Conservation (phyloP, 2,113 vertebrate genomes). For the Marmota flaviventris region DNA sequence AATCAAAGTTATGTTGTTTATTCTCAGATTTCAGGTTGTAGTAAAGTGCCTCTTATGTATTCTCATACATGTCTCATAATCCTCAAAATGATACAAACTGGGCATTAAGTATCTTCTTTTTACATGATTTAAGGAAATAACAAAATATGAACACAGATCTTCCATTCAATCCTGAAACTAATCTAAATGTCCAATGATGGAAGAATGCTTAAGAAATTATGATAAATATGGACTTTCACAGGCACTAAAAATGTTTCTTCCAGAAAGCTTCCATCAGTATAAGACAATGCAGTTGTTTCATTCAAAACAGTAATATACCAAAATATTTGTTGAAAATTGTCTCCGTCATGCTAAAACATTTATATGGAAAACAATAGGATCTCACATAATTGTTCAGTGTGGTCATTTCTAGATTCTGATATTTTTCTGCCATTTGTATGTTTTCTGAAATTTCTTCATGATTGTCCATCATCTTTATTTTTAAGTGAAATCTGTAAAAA, state of each 20-base stretch:
- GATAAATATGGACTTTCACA: not conserved
- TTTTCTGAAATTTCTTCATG: not conserved
- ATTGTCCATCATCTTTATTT: not conserved
- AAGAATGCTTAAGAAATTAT: not conserved
- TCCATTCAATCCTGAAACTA: not conserved
- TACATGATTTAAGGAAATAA: not conserved
- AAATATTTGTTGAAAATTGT: not conserved
- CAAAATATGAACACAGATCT: not conserved
- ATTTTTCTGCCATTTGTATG: not conserved
- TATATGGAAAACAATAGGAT: not conserved
- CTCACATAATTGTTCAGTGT: not conserved
- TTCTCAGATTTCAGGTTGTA: not conserved
- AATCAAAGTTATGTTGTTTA: not conserved
- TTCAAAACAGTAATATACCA: not conserved
- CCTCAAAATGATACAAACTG: not conserved
- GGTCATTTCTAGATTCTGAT: not conserved
- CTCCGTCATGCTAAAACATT: not conserved
- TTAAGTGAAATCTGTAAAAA: not conserved
- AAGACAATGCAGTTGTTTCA: not conserved
- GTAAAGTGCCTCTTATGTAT: not conserved
- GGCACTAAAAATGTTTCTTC: not conserved
- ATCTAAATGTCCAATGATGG: not conserved
- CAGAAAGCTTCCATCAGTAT: not conserved
- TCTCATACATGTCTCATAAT: not conserved
- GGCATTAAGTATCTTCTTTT: not conserved